Percentiles rank a stretch among this genome's conserved stretches.
phyloP scores from a whole-genome alignment of 2,797 vertebrate species.

The Rhynchonycteris naso region DNA sequence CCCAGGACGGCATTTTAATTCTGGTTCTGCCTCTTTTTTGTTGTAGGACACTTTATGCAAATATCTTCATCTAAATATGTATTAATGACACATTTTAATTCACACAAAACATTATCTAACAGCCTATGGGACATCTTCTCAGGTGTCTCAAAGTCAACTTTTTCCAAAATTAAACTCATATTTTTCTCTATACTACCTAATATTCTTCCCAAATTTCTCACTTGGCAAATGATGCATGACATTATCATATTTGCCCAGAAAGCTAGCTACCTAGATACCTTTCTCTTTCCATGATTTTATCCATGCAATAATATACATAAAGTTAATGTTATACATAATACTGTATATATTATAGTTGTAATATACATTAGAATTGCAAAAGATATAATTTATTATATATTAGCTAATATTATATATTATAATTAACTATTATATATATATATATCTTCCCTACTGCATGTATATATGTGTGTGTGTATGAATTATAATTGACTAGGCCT shows the following conservation, averaged over 20 bases:
- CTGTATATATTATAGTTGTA: background rate
- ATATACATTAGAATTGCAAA: background rate
- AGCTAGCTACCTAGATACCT: background rate
- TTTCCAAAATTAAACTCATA: background rate
- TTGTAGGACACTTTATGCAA: background rate
- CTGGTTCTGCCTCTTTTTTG: background rate
- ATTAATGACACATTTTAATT: background rate
- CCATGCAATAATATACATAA: background rate
- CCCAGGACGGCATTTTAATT: background rate
- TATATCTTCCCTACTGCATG: background rate
- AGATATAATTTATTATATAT: background rate
- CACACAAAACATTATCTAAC: background rate
- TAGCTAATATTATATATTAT: background rate
- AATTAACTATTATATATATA: background rate
- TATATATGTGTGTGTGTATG: background rate
- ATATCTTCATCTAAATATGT: background rate
- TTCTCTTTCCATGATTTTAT: background rate
- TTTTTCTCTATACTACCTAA: background rate
- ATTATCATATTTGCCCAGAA: too few relatives aligned
- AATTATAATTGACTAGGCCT: background rate
- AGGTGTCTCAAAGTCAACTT: background rate
- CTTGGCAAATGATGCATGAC: background rate
- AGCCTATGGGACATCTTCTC: background rate
- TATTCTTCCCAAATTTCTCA: background rate
- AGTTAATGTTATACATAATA: background rate